Conservation (phyloP, 2,888 invertebrate genomes). For the Diachrysia chrysitis region DNA sequence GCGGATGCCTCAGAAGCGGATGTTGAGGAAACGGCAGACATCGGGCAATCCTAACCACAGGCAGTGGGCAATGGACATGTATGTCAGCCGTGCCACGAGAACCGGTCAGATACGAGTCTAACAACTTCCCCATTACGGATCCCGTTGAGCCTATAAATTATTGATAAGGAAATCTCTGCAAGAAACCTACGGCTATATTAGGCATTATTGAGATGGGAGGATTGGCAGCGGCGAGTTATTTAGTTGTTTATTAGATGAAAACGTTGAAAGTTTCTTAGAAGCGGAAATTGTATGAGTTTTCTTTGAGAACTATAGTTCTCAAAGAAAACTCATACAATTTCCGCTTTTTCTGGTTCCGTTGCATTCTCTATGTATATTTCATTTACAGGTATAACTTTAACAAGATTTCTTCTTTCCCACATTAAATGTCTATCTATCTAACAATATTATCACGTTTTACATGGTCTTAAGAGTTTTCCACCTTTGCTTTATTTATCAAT, state of each 20-base stretch:
- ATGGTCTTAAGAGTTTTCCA: neutral
- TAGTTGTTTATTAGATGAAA: constrained; percentile 40
- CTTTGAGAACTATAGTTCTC: neutral
- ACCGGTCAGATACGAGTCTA: constrained; percentile 52
- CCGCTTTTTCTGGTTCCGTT: neutral
- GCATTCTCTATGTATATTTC: neutral
- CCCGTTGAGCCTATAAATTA: constrained; percentile 46
- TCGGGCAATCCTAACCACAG: constrained; percentile 31
- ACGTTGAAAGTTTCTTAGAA: constrained; percentile 44
- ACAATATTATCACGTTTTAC: neutral
- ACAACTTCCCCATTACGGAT: constrained; percentile 36
- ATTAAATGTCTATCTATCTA: neutral
- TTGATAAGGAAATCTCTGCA: constrained; percentile 52
- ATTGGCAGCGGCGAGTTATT: constrained; percentile 36
- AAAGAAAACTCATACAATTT: too few species aligned
- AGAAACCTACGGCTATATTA: constrained; percentile 48
- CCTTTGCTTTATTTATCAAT: neutral
- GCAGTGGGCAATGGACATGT: constrained; percentile 52
- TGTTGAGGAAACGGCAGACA: constrained; percentile 46
- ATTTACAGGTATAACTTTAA: neutral
- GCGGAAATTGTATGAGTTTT: constrained; percentile 29
- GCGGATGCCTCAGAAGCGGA: constrained; percentile 45
- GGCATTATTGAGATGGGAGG: constrained; percentile 23
- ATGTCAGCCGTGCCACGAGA: constrained; percentile 58
- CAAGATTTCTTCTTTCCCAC: constrained; percentile 2